Conservation (phyloP, 2,888 invertebrate species). For the Callimorpha dominula region DNA sequence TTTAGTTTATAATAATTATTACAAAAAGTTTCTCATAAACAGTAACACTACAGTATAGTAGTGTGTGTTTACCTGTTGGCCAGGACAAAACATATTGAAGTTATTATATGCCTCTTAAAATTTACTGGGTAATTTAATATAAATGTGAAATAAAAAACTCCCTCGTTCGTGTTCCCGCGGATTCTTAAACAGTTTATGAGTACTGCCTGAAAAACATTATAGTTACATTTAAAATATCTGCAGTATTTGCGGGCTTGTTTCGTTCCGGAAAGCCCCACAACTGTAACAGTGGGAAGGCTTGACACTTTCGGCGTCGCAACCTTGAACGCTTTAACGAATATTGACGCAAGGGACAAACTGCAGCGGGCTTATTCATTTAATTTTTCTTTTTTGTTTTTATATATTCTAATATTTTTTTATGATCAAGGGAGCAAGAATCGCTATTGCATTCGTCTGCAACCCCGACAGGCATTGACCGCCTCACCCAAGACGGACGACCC, state of each 20-base stretch:
- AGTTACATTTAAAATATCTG: neutral
- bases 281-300: constrained; percentile 61
- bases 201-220: too few relatives aligned
- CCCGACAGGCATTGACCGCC: too few relatives aligned
- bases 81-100: neutral
- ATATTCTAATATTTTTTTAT: neutral
- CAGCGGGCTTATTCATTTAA: constrained; percentile 25
- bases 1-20: too few relatives aligned
- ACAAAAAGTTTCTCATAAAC: too few relatives aligned
- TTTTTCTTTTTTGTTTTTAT: neutral
- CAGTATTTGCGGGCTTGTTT: neutral
- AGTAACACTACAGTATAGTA: too few relatives aligned
- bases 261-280: constrained; percentile 44
- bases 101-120: neutral
- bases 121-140: too few relatives aligned
- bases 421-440: too few relatives aligned
- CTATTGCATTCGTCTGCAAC: too few relatives aligned
- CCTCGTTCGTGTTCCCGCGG: too few relatives aligned
- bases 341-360: constrained; percentile 46
- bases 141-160: too few relatives aligned
- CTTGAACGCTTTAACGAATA: constrained; percentile 65
- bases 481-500: too few relatives aligned
- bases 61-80: neutral
- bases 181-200: too few relatives aligned
- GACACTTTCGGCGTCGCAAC: constrained; percentile 71